Conservation (phyloP, 2,113 vertebrate species). For the Hystrix cristata region DNA sequence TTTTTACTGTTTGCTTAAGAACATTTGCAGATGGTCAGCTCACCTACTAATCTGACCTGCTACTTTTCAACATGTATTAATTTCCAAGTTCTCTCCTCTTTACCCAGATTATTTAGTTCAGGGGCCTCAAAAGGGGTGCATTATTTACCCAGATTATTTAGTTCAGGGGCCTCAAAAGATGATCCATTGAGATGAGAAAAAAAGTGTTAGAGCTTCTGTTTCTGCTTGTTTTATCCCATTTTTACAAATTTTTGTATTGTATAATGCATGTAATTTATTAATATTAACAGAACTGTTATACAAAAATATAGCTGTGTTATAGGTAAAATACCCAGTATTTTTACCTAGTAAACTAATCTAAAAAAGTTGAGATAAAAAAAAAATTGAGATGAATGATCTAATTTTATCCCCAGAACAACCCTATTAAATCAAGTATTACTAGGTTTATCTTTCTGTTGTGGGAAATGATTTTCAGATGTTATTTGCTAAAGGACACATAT, state of each 20-base stretch:
- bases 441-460: background rate
- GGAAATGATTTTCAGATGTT: background rate
- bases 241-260: background rate
- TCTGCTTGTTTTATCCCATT: background rate
- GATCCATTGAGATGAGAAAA: background rate
- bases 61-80: background rate
- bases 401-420: constrained; percentile 18
- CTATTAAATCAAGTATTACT: background rate
- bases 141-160: background rate
- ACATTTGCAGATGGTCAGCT: constrained; percentile 4
- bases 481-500: background rate
- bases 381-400: background rate
- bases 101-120: background rate
- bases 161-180: background rate
- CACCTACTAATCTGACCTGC: background rate
- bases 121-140: background rate
- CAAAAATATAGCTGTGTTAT: background rate
- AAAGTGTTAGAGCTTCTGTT: background rate
- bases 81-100: background rate
- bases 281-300: background rate
- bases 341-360: background rate
- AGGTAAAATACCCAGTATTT: background rate
- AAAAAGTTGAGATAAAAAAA: background rate
- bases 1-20: constrained; percentile 55
- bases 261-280: background rate